Evolutionary conservation across 2,113 vertebrate species (phyloP), one percentile per base, ranked within the genome.

Genomic region (Crypturellus undulatus): DNA sequence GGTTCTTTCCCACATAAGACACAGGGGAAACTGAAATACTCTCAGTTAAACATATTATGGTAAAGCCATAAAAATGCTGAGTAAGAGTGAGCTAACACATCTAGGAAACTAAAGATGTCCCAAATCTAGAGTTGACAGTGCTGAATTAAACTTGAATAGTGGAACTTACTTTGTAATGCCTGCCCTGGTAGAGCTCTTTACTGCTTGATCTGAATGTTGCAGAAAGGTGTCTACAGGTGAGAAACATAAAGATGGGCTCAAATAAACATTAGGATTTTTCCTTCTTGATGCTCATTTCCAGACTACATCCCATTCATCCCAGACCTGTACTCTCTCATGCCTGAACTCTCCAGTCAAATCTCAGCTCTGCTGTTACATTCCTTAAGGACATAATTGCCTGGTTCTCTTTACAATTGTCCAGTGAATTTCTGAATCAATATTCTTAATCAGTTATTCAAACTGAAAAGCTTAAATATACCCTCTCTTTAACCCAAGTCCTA

Each of bases 11-110:
- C 32, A 30, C 83, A 60, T 26, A 87, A 85, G 52, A 76, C 34
- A 83, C 28, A 52, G 14, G 60, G 36, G 60, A 73, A 88, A 89
- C n/a, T 40, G 28, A 75, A n/a, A 64, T 93, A 60, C 30, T 73
- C 64, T 83, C 71, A 77, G 28, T 88, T 94, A 88, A 92, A 91
- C 22, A 24, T 24, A 49, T 47, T 18, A 47, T 24, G 49, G 64
- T 62, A 90, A 94, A 90, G 22, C 21, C 64, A 62, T 56, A 83
- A 79, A 96, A 96, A 94, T 78, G 51, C 30, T 84, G 94, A 93
- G 75, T 81, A 91, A 79, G 92, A 80, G 24, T 68, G 71, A 85
- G 42, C 58, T 84, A 92, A 90, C 40, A 12, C 9, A 89, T 78
- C 38, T 64, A 84, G 43, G 68, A 89, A 94, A 91, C n/a, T 52